Evolutionary conservation across 2,797 vertebrate genomes (phyloP).

Genomic region (Periparus ater): DNA sequence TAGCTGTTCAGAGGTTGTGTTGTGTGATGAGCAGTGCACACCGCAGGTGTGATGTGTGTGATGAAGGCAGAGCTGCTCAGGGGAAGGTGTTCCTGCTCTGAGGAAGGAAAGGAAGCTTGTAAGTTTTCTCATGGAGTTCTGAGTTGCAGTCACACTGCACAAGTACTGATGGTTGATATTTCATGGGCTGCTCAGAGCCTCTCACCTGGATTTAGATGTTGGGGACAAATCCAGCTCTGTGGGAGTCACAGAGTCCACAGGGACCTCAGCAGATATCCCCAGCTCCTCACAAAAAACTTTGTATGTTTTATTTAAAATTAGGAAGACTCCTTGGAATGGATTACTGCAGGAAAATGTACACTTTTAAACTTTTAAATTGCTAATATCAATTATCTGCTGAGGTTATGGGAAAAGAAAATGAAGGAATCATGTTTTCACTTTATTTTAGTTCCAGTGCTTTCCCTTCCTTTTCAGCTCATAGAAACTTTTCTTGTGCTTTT

Average conservation of each 20-base stretch:
- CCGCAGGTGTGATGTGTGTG: neutral
- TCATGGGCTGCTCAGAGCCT: neutral
- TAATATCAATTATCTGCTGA: neutral
- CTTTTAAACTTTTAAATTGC: neutral
- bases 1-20: neutral
- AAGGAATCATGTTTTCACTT: neutral
- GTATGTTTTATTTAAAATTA: neutral
- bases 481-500: neutral
- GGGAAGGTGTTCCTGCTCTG: neutral
- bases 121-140: neutral
- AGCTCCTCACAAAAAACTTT: neutral
- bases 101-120: neutral
- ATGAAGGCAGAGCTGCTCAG: neutral
- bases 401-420: neutral
- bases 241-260: neutral
- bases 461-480: neutral
- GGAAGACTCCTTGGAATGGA: neutral
- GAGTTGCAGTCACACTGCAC: neutral
- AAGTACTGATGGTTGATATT: neutral
- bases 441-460: neutral
- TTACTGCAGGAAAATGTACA: neutral
- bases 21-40: neutral
- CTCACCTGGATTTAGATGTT: neutral
- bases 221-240: neutral
- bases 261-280: neutral